phyloP scores from a whole-genome alignment of 2,888 invertebrate species.

The Spilosoma lubricipeda region DNA sequence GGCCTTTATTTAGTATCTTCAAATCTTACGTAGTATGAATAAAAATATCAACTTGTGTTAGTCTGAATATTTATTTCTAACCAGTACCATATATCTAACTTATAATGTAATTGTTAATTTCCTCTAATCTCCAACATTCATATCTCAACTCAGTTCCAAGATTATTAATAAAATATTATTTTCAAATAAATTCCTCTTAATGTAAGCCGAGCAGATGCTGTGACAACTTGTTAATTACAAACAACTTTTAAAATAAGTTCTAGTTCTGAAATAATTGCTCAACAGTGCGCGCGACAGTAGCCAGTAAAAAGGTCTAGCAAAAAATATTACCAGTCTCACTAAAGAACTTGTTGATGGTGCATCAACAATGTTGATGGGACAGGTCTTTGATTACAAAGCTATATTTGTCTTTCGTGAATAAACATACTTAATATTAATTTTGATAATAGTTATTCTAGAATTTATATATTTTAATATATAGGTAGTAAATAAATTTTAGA shows the following conservation, averaged over 20 bases:
- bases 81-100: no score
- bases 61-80: no score
- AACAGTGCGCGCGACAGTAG: constrained; percentile 70
- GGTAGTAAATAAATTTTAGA: no score
- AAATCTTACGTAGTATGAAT: no score
- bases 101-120: no score
- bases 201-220: constrained; percentile 66
- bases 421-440: neutral
- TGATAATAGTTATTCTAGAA: no score
- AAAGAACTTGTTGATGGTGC: constrained; percentile 65
- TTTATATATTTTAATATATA: no score
- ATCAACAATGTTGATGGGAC: constrained; percentile 42
- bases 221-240: constrained; percentile 75
- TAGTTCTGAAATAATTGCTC: constrained; percentile 76
- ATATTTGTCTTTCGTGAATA: neutral
- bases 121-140: neutral
- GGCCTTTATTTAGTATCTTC: no score
- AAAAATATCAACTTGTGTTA: no score
- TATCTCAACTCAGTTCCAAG: constrained; percentile 34
- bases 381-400: constrained; percentile 14
- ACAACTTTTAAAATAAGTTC: constrained; percentile 70
- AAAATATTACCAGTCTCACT: constrained; percentile 58
- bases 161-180: constrained; percentile 21
- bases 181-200: constrained; percentile 25
- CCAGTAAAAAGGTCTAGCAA: constrained; percentile 63